phyloP scores from a whole-genome alignment of 30 jellyfish, hydroid and myxozoan genomes.

The Hydractinia echinata region DNA sequence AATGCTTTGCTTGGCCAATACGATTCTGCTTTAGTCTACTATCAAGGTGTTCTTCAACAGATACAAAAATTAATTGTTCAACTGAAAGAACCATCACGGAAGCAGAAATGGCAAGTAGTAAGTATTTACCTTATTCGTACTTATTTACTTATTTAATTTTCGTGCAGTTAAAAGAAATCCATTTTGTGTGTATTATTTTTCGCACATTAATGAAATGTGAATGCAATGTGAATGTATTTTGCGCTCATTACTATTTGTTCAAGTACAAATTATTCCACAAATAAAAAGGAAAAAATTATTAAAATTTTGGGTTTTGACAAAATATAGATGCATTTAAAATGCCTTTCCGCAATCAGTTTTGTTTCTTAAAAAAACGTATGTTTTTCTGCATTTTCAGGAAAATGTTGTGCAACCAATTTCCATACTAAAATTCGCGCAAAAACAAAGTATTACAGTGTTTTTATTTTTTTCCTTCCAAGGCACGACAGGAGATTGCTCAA shows the following conservation, averaged over 20 bases:
- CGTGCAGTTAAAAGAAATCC: too few species aligned
- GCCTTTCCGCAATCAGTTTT: neutral
- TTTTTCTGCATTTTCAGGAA: neutral
- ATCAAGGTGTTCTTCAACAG: constrained; percentile 94
- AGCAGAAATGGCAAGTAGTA: constrained; percentile 95
- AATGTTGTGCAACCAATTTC: too few species aligned
- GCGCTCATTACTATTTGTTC: neutral
- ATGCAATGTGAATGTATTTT: neutral
- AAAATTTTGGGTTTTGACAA: neutral
- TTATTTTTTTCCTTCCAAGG: constrained; percentile 31
- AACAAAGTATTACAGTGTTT: neutral
- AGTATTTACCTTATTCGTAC: too few species aligned
- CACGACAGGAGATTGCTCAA: constrained; percentile 83
- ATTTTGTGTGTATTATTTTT: neutral
- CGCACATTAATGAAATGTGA: neutral
- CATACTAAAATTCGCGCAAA: neutral
- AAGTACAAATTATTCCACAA: neutral
- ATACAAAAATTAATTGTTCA: constrained; percentile 75
- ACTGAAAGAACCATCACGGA: constrained; percentile 49
- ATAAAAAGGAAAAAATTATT: neutral
- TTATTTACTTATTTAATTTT: too few species aligned
- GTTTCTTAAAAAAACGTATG: too few species aligned
- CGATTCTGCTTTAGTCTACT: constrained; percentile 81
- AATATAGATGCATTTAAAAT: neutral
- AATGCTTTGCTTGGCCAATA: constrained; percentile 83